A percentile compares a stretch with the other conserved stretches of the same genome.
phyloP scores from a whole-genome alignment of 2,797 vertebrate genomes.

The Tragopan temminckii region DNA sequence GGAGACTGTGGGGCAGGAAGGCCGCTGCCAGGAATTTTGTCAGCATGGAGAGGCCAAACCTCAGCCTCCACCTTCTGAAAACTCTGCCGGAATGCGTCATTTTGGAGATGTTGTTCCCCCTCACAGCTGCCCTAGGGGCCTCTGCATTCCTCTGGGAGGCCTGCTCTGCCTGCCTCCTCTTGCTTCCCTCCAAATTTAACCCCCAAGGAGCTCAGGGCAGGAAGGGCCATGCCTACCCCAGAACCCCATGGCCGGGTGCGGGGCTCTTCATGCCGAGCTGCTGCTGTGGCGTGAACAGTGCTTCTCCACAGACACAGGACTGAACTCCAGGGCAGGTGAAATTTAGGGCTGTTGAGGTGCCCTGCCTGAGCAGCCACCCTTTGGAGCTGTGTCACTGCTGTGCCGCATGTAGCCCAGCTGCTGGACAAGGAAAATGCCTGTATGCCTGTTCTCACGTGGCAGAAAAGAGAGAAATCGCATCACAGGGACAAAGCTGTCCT shows the following conservation, averaged over 20 bases:
- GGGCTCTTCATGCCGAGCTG: not conserved
- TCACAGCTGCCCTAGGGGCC: not conserved
- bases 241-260: not conserved
- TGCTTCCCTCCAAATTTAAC: not conserved
- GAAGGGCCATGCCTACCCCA: not conserved
- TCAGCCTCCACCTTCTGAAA: not conserved
- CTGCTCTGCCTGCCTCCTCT: not conserved
- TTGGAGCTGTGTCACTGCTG: not conserved
- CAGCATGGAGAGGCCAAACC: not conserved
- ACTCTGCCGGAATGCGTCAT: not conserved
- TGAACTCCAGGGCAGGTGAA: not conserved
- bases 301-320: not conserved
- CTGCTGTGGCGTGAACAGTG: not conserved
- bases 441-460: not conserved
- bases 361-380: not conserved
- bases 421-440: not conserved
- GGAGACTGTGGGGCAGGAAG: not conserved
- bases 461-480: not conserved
- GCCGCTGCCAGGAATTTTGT: accelerated
- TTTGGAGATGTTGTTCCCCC: not conserved
- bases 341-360: not conserved
- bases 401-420: not conserved
- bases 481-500: not conserved
- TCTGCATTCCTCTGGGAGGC: slow-evolving; percentile 27
- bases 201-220: not conserved